Evolutionary conservation across 1,140 invertebrate genomes (phyloP), one percentile per base, ranked within the genome.

Genomic region (Drosophila lini): DNA sequence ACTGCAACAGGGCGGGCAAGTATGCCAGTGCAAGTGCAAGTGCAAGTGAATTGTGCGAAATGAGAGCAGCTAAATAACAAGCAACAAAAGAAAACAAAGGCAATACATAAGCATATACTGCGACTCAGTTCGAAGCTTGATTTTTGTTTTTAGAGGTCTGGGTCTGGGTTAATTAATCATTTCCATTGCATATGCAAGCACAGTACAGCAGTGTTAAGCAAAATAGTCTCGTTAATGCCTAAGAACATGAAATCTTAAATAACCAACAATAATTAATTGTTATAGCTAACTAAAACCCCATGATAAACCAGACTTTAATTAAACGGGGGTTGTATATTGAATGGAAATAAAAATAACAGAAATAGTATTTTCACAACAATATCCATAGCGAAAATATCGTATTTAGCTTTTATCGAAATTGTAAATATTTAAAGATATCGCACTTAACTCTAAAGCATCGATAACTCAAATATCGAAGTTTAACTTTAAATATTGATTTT

Each of bases 131-230:
- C 52, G 34, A 73, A 52, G 60, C 56, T 42, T 65, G 61, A 71
- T 58, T 73, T 80, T 71, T 56, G 52, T 74, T 61, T 75, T 86
- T 82, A 68, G 71, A 76, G 83, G 83, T 86, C 83, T 81, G 77
- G 84, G 84, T 89, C 84, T 88, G 80, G 84, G 84, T 89, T 89
- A 89, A 89, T 89, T 83, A 89, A 89, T 89, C 84, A 83, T 81
- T 89, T 78, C 53, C 74, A 79, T 73, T 76, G 52, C 81, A 82
- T 71, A 55, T 68, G 42, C 50, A 58, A 42, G 34, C 25, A 36
- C 65, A 50, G 11, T 10, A 59, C 65, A 71, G 22, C 16, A 11
- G 44, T 40, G 36, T 28, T 4, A 9, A 28, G 19, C 6, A 9
- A 0, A 31, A 19, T 50, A 73, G 47, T 7, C 13, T 0, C 9